phyloP scores from a whole-genome alignment of 1,140 invertebrate species.

The Asobara japonica region DNA sequence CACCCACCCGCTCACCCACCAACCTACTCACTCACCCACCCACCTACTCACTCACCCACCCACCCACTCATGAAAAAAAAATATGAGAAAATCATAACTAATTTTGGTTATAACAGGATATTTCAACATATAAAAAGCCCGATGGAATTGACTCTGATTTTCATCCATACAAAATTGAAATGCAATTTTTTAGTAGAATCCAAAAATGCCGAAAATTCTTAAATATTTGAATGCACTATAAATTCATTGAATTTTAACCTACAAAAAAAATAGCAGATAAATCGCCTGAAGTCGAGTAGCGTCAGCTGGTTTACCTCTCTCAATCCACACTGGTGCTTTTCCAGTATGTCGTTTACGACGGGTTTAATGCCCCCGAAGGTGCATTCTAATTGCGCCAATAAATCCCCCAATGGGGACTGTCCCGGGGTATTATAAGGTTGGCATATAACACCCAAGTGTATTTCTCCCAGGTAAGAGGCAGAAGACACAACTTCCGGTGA shows the following conservation, averaged over 20 bases:
- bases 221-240: too few species aligned
- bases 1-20: too few species aligned
- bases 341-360: slow-evolving; percentile 61
- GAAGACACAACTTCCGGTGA: slow-evolving; percentile 1
- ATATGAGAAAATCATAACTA: too few species aligned
- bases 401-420: slow-evolving; percentile 57
- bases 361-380: slow-evolving; percentile 64
- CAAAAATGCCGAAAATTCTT: too few species aligned
- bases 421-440: slow-evolving; percentile 35
- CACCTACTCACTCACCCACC: too few species aligned
- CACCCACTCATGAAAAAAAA: too few species aligned
- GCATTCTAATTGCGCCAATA: slow-evolving; percentile 66
- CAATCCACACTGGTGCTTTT: slow-evolving; percentile 23
- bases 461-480: slow-evolving; percentile 3
- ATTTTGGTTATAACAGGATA: too few species aligned
- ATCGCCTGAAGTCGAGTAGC: slow-evolving; percentile 47
- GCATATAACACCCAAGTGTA: slow-evolving; percentile 16
- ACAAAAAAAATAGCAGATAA: slow-evolving; percentile 13
- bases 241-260: background rate
- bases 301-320: slow-evolving; percentile 56
- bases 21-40: too few species aligned
- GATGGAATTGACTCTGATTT: too few species aligned
- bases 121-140: too few species aligned
- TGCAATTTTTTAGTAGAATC: too few species aligned
- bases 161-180: too few species aligned